Conservation (phyloP, 2,797 vertebrate species). For the Cirrhinus mrigala region DNA sequence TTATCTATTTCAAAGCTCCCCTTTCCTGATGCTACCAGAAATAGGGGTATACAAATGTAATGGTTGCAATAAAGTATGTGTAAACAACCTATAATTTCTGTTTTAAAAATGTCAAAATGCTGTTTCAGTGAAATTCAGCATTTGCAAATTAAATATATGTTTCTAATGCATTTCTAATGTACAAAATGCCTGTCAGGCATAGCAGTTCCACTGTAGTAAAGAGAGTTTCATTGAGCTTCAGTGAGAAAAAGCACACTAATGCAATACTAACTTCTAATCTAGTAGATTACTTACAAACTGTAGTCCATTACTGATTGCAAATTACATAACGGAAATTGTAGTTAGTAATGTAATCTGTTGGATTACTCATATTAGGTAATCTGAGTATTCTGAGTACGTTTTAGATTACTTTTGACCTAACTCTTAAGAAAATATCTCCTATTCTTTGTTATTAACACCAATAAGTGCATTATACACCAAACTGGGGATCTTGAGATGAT, state of each 20-base stretch:
- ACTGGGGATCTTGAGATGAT: no score
- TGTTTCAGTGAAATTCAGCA: background rate
- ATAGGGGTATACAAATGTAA: background rate
- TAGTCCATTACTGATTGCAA: no score
- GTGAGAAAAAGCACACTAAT: background rate
- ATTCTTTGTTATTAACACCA: no score
- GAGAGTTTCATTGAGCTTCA: background rate
- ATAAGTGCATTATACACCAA: no score
- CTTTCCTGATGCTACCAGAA: background rate
- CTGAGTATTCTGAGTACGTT: no score
- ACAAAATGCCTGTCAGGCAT: background rate
- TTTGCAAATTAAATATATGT: background rate
- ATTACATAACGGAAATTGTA: no score
- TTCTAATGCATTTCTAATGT: background rate
- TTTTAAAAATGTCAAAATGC: conserved; percentile 3
- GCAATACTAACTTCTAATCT: no score
- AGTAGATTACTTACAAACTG: no score
- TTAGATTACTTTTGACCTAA: no score
- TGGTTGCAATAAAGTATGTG: background rate
- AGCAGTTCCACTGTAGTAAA: background rate
- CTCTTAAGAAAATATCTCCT: no score
- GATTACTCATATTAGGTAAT: no score
- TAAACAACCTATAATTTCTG: background rate
- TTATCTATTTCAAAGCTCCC: background rate
- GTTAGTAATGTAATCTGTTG: no score